Conservation (phyloP, 1,140 invertebrate genomes). For the Melanaphis sacchari region DNA sequence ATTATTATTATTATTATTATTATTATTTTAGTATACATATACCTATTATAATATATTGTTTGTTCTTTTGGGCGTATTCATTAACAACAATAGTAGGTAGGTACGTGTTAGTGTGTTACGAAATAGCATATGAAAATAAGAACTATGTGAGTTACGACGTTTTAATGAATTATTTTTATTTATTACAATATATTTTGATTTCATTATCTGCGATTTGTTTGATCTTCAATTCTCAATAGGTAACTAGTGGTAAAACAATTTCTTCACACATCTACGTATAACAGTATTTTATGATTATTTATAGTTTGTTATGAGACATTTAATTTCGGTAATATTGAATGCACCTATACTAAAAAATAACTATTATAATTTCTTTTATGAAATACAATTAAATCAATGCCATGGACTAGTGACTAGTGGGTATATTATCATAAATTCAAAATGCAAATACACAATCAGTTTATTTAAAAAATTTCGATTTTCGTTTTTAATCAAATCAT, state of each 20-base stretch:
- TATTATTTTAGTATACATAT: conserved; percentile 27
- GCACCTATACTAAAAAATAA: too few species aligned
- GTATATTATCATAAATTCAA: background rate
- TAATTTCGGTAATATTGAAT: background rate
- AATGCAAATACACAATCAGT: background rate
- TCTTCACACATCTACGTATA: too few species aligned
- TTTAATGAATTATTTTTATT: background rate
- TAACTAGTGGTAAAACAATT: background rate
- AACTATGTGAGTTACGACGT: background rate
- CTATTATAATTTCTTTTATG: background rate
- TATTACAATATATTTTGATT: background rate
- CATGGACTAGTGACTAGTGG: background rate
- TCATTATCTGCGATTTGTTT: background rate
- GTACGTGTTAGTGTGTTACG: background rate
- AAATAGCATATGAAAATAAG: background rate
- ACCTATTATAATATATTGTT: conserved; percentile 8
- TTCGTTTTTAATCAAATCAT: background rate
- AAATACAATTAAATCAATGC: background rate
- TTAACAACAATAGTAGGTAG: background rate
- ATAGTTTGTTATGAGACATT: background rate
- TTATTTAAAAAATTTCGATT: background rate
- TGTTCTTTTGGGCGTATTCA: conserved; percentile 20
- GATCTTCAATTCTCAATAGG: background rate
- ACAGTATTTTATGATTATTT: too few species aligned
- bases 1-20: conserved; percentile 39